phyloP scores from a whole-genome alignment of 2,113 vertebrate species.

The Dipodomys stephensi region DNA sequence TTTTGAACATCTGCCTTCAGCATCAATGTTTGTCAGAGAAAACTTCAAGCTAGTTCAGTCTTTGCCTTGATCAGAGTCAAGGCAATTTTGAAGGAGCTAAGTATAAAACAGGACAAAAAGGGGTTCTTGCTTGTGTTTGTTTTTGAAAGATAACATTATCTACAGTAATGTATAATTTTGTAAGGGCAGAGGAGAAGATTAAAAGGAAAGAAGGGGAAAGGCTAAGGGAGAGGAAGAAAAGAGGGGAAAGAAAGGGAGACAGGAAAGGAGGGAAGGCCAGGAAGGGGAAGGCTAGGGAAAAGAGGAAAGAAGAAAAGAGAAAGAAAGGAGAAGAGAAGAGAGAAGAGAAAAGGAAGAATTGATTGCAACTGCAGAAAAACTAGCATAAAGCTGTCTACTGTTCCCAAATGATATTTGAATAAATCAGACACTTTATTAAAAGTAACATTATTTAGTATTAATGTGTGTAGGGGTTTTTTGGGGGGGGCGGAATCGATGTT shows the following conservation, averaged over 20 bases:
- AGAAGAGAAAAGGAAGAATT: neutral
- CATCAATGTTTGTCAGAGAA: neutral
- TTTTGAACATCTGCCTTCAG: slow-evolving; percentile 1
- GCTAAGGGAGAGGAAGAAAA: no score
- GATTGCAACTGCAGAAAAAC: slow-evolving; percentile 20
- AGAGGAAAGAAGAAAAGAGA: neutral
- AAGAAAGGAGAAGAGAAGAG: neutral
- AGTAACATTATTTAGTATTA: slow-evolving; percentile 20
- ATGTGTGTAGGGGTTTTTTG: no score
- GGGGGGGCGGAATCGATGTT: no score
- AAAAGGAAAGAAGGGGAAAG: neutral
- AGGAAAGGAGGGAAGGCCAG: no score
- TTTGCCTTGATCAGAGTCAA: neutral
- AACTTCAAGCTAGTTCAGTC: neutral
- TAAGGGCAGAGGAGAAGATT: neutral
- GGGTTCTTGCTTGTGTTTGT: neutral
- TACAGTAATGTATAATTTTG: slow-evolving; percentile 34
- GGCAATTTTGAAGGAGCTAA: neutral
- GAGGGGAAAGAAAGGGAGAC: no score
- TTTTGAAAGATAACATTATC: neutral
- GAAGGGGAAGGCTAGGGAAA: no score
- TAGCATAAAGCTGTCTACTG: slow-evolving; percentile 19
- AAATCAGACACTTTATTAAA: slow-evolving; percentile 23
- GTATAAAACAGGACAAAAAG: neutral
- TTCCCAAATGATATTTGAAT: slow-evolving; percentile 31